Conservation (phyloP, 2,888 invertebrate species). For the Drosophila pegasa region DNA sequence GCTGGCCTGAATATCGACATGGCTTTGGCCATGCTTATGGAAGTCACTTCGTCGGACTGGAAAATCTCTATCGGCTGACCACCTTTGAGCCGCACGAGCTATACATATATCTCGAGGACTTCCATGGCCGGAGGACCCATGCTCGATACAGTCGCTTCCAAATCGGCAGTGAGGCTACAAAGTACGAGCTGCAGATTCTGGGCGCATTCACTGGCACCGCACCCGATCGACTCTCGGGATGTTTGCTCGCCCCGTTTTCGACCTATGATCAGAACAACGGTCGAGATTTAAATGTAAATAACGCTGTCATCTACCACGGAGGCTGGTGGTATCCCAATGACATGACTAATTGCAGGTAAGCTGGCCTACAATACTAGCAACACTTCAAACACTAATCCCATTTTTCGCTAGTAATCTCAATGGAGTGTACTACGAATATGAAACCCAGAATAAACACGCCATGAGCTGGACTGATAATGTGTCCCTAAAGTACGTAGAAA, state of each 20-base stretch:
- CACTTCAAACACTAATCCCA: neutral
- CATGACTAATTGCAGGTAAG: neutral
- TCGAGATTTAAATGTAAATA: too few species aligned
- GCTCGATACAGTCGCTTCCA: slow-evolving; percentile 8
- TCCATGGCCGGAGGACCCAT: neutral
- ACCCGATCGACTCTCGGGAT: neutral
- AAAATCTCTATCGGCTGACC: slow-evolving; percentile 13
- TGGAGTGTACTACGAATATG: neutral
- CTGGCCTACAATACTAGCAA: neutral
- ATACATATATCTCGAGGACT: neutral
- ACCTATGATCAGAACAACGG: slow-evolving; percentile 9
- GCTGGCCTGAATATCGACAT: neutral
- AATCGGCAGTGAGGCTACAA: neutral
- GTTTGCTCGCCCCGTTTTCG: slow-evolving; percentile 1
- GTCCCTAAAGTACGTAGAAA: neutral
- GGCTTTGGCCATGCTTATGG: too few species aligned
- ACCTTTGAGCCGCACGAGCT: slow-evolving; percentile 1
- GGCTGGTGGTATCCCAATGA: slow-evolving; percentile 13
- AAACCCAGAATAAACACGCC: neutral
- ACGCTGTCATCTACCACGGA: neutral
- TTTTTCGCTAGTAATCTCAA: slow-evolving; percentile 4
- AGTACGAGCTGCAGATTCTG: neutral
- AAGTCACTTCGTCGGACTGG: too few species aligned
- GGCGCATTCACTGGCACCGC: slow-evolving; percentile 2
- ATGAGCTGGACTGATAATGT: neutral